Conservation (phyloP, 2,797 vertebrate species). For the Lutjanus campechanus region DNA sequence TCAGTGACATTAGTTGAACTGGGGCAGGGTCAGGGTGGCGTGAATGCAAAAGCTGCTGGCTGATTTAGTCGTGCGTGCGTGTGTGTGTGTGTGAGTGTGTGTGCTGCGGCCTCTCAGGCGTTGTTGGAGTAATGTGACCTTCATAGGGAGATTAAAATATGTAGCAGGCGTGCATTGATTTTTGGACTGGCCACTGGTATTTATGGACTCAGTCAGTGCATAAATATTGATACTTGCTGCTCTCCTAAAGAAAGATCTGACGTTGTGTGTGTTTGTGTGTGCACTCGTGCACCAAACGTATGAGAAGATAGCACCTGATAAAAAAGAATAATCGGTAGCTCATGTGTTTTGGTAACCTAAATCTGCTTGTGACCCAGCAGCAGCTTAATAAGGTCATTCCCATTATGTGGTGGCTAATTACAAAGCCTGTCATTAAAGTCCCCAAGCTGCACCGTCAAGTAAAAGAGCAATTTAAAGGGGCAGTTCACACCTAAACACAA, state of each 20-base stretch:
- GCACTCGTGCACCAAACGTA: not conserved
- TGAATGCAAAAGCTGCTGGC: slow-evolving; percentile 38
- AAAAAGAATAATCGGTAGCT: slow-evolving; percentile 31
- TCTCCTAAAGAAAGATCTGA: slow-evolving; percentile 61
- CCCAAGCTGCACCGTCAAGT: slow-evolving; percentile 57
- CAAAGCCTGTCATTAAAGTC: slow-evolving; percentile 60
- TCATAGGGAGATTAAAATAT: slow-evolving; percentile 84
- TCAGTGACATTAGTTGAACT: slow-evolving; percentile 47
- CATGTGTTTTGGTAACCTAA: slow-evolving; percentile 64
- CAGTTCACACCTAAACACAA: slow-evolving; percentile 28
- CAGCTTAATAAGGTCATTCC: slow-evolving; percentile 72
- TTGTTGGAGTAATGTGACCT: slow-evolving; percentile 81
- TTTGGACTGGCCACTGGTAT: slow-evolving; percentile 77
- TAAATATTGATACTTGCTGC: slow-evolving; percentile 80
- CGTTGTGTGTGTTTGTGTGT: slow-evolving; percentile 50
- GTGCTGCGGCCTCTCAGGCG: slow-evolving; percentile 48
- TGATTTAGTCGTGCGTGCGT: slow-evolving; percentile 23
- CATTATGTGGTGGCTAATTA: slow-evolving; percentile 76
- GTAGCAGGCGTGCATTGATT: slow-evolving; percentile 83
- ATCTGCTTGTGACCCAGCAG: slow-evolving; percentile 67
- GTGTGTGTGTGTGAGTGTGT: slow-evolving; percentile 27
- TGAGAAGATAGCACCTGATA: slow-evolving; percentile 37
- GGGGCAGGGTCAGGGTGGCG: slow-evolving; percentile 34
- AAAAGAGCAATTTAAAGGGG: slow-evolving; percentile 58
- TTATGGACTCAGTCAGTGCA: slow-evolving; percentile 81